phyloP scores from a whole-genome alignment of 2,113 vertebrate genomes.

The Oncorhynchus nerka region DNA sequence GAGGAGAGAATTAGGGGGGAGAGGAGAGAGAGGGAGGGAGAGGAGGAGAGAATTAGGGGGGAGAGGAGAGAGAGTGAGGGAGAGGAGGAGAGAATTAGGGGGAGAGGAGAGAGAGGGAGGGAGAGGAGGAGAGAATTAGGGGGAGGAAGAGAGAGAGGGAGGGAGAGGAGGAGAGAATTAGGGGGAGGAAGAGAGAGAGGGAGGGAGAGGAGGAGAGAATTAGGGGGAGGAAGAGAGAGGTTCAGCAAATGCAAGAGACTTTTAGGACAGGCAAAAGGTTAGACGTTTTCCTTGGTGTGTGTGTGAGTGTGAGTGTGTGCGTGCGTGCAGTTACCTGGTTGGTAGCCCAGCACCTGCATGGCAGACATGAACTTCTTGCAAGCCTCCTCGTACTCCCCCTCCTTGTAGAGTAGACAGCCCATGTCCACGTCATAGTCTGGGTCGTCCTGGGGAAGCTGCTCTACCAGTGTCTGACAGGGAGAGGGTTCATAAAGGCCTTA shows the following conservation, averaged over 20 bases:
- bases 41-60: too few relatives aligned
- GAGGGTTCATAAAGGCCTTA: conserved; percentile 4
- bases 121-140: too few relatives aligned
- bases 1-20: neutral
- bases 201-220: too few relatives aligned
- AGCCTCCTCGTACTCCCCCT: conserved; percentile 88
- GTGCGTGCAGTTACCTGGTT: conserved; percentile 68
- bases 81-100: too few relatives aligned
- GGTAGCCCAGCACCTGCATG: conserved; percentile 86
- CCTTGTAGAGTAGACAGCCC: conserved; percentile 90
- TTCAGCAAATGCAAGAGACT: neutral
- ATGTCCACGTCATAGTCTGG: conserved; percentile 83
- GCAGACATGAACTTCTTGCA: conserved; percentile 82
- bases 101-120: too few relatives aligned
- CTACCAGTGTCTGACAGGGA: conserved; percentile 79
- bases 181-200: too few relatives aligned
- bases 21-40: neutral
- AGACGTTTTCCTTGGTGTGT: neutral
- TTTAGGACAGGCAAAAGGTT: neutral
- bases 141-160: too few relatives aligned
- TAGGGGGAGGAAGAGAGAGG: neutral
- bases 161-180: too few relatives aligned
- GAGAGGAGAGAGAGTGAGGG: too few relatives aligned
- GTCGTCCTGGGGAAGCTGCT: conserved; percentile 83
- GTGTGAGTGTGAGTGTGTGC: too few relatives aligned